A percentile compares a stretch with the other conserved stretches of the same genome.
These are phyloP conservation scores for Ichneumoninae sp. DNA, from an alignment of 2,888 invertebrate species.

Conservation along the genomic window DNA sequence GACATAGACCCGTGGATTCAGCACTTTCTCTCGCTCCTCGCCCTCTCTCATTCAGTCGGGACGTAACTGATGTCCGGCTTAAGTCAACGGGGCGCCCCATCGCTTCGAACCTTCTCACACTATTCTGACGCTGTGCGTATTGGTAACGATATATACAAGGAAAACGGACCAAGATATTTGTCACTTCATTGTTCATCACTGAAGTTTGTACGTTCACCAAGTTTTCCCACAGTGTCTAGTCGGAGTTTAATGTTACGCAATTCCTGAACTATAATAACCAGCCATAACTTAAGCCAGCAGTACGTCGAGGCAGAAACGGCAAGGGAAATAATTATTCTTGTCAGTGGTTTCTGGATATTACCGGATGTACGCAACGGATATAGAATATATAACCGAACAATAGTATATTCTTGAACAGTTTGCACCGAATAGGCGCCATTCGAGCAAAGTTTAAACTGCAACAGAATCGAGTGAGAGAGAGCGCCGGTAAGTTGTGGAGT, in stretches of 20 bases:
- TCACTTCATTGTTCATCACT: constrained; percentile 82
- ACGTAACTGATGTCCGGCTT: constrained; percentile 79
- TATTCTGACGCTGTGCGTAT: constrained; percentile 27
- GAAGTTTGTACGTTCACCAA: constrained; percentile 65
- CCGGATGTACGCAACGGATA: constrained; percentile 62
- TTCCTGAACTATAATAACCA: constrained; percentile 74
- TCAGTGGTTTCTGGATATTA: constrained; percentile 52
- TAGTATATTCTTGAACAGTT: constrained; percentile 71
- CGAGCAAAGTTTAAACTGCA: constrained; percentile 59
- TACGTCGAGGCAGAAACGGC: constrained; percentile 30
- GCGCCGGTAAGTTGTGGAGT: constrained; percentile 25
- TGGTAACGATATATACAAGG: constrained; percentile 46
- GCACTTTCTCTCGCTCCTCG: constrained; percentile 58
- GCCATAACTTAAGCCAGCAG: constrained; percentile 27
- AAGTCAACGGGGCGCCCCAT: constrained; percentile 73
- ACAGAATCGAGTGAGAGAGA: constrained; percentile 46
- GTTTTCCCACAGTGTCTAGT: constrained; percentile 60
- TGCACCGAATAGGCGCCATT: constrained; percentile 73
- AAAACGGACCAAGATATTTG: constrained; percentile 79
- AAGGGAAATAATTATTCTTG: constrained; percentile 58
- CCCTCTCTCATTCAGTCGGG: constrained; percentile 33
- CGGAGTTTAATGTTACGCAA: constrained; percentile 83
- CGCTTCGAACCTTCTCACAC: constrained; percentile 44
- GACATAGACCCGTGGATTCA: constrained; percentile 55
- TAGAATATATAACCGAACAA: constrained; percentile 39